These are phyloP conservation scores for Mormyrus hasselquistii DNA, from an alignment of 2,797 vertebrate genomes.

Conservation along the genomic window DNA sequence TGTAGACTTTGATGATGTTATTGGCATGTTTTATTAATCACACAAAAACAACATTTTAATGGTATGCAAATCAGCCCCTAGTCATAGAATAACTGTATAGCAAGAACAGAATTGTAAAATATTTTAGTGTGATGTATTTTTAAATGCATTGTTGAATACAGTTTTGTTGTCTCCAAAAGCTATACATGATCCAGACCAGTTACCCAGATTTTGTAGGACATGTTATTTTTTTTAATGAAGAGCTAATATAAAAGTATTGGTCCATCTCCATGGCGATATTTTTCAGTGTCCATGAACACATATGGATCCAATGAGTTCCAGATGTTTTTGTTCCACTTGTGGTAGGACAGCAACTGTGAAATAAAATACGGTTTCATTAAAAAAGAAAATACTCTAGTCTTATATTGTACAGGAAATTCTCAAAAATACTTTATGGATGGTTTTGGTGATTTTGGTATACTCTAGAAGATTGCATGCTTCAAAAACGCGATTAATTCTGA, in stretches of 20 bases:
- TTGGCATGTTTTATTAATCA: not conserved
- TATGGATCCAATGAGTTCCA: conserved; percentile 72
- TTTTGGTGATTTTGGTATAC: conserved; percentile 36
- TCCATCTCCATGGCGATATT: conserved; percentile 25
- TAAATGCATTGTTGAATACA: conserved; percentile 51
- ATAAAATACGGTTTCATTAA: conserved; percentile 53
- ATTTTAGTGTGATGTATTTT: conserved; percentile 58
- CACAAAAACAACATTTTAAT: not conserved
- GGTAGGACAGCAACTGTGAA: conserved; percentile 52
- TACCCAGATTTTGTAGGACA: not conserved
- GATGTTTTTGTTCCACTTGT: conserved; percentile 66
- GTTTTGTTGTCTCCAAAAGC: conserved; percentile 40
- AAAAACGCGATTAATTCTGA: conserved; percentile 27
- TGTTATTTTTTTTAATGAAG: conserved; percentile 35
- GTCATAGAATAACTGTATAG: conserved; percentile 31
- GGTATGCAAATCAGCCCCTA: not conserved
- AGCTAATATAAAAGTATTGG: conserved; percentile 47
- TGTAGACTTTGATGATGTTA: not conserved
- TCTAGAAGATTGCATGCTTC: conserved; percentile 30
- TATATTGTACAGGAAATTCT: conserved; percentile 41
- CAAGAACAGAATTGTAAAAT: conserved; percentile 27
- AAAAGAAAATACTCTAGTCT: conserved; percentile 54
- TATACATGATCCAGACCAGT: conserved; percentile 18
- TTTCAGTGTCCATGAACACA: conserved; percentile 51
- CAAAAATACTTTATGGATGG: conserved; percentile 37